Percentiles rank a stretch among this genome's conserved stretches.
phyloP scores from a whole-genome alignment of 53 echinoderm and acorn worm species.

The Henricia sp. region DNA sequence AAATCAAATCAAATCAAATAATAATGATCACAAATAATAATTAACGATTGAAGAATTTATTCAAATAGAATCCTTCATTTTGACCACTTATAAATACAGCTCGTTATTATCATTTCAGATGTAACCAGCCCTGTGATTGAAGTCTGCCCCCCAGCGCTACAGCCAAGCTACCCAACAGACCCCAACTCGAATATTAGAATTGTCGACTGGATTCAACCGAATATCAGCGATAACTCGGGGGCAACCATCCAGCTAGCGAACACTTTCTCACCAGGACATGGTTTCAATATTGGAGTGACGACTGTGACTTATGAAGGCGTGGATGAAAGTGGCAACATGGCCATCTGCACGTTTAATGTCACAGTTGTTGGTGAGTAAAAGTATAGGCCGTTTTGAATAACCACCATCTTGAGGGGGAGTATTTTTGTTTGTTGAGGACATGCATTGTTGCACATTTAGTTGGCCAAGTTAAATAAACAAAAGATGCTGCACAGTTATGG shows the following conservation, averaged over 20 bases:
- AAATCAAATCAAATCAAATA: too few relatives aligned
- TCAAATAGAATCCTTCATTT: background rate
- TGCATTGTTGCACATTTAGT: too few relatives aligned
- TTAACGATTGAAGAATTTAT: background rate
- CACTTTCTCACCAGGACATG: constrained; percentile 2
- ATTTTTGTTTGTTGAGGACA: too few relatives aligned
- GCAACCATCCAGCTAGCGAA: constrained; percentile 10
- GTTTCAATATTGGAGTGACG: constrained; percentile 52
- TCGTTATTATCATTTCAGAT: constrained; percentile 6
- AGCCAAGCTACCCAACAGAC: constrained; percentile 1
- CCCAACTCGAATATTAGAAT: background rate
- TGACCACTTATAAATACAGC: background rate
- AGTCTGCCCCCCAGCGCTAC: background rate
- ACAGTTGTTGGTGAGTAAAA: constrained; percentile 47
- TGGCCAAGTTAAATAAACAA: too few relatives aligned
- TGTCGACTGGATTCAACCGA: constrained; percentile 3
- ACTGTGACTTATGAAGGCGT: constrained; percentile 44
- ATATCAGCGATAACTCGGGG: constrained; percentile 54
- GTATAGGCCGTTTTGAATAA: too few relatives aligned
- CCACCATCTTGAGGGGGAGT: too few relatives aligned
- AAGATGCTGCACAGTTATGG: too few relatives aligned
- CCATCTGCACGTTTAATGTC: constrained; percentile 13
- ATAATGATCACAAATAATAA: too few relatives aligned
- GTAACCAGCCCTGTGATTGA: background rate
- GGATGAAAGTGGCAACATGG: constrained; percentile 60